Base-by-base conservation (phyloP, 2,888 invertebrate species). In the Crematogaster levior region DNA sequence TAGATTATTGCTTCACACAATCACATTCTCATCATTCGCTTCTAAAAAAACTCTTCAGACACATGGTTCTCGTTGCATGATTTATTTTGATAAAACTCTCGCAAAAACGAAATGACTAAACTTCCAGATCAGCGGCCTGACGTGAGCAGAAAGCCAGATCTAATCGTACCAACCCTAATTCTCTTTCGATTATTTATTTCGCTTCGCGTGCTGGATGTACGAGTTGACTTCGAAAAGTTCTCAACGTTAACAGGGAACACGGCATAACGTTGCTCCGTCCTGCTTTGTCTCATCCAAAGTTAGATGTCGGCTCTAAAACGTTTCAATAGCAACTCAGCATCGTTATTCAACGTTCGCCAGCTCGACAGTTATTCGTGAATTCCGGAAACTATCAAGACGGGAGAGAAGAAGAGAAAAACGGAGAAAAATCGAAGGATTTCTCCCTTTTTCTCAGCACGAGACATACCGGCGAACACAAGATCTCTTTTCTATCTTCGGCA, bases 401-500 rank as follows among this genome's bases (percentile, higher is more conserved):
- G 30, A 27, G 15, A 56, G 12, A 24, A 68, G 21, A 46, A 21
- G 10, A 43, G 51, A 37, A 58, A n/a, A 30, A 48, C 6, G 27
- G 27, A 18, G 21, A 53, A 34, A 74, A 60, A 61, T 68, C 43
- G 10, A 27, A 51, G 21, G 34, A 56, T 48, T 56, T 51, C 18
- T n/a, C 10, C 21, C 18, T 56, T 75, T 66, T 48, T n/a, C 37
- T 43, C 34, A n/a, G 53, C 51, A 9, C 24, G 24, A n/a, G 63
- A 9, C 53, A 27, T 53, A n/a, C 65, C 58, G 48, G 56, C 24
- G 58, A 73, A 34, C 27, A 61, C 58, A 43, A 60, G 21, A 10
- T 48, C 61, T 66, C 53, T 63, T 65, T 72, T 46, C 46, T 81
- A 51, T 83, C 72, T 75, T 56, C 43, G 73, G 43, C 56, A 48